These are phyloP conservation scores for Whitmania pigra DNA, from an alignment of 1,140 invertebrate genomes.

Conservation along the genomic window DNA sequence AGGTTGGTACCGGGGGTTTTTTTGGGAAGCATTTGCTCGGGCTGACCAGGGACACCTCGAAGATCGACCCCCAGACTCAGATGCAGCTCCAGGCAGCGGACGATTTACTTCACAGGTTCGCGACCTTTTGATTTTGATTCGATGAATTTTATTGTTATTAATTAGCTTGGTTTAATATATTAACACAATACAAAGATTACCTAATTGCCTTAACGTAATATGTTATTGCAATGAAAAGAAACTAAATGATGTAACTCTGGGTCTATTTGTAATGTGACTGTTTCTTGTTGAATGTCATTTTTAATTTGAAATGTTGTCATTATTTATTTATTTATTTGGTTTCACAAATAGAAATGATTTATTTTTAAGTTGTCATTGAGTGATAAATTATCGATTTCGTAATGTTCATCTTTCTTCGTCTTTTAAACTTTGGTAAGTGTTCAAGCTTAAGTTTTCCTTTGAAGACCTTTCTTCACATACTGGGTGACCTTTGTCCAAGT, in stretches of 20 bases:
- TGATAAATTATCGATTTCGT: too few relatives aligned
- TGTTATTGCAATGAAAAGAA: background rate
- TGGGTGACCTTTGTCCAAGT: constrained; percentile 90
- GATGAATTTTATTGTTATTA: background rate
- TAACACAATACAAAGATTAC: too few relatives aligned
- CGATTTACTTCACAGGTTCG: background rate
- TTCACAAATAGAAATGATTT: too few relatives aligned
- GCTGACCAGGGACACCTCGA: background rate
- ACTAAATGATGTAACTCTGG: too few relatives aligned
- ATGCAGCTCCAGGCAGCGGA: background rate
- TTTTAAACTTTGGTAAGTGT: background rate
- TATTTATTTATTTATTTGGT: background rate
- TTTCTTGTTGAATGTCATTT: background rate
- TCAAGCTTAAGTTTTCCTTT: background rate
- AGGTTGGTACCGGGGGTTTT: background rate
- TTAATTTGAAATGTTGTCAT: background rate
- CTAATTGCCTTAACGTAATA: background rate
- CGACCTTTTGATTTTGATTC: background rate
- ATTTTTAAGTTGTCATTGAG: too few relatives aligned
- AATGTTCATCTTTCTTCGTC: background rate
- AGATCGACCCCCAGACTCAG: background rate
- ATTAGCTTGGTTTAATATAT: background rate
- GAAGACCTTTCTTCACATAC: constrained; percentile 46
- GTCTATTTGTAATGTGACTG: background rate
- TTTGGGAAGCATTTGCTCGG: background rate